A percentile compares a stretch with the other conserved stretches of the same genome.
Evolutionary conservation across 2,888 invertebrate species (phyloP).

Genomic region (Apamea sordens): DNA sequence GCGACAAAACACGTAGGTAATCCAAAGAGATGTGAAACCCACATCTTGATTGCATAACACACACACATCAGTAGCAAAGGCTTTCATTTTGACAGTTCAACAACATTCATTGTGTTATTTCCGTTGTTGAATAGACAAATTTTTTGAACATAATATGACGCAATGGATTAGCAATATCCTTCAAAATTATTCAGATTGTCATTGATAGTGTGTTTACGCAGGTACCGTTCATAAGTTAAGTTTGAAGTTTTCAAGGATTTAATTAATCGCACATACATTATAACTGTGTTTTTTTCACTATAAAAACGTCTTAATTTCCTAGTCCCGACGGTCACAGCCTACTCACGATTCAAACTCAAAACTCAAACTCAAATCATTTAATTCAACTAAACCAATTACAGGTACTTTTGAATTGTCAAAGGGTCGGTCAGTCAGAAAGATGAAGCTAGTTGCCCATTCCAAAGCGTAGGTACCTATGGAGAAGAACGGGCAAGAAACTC

Average conservation of each 20-base stretch:
- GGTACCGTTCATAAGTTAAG: conserved; percentile 21
- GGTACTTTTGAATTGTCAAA: too few species aligned
- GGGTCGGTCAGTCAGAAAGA: too few species aligned
- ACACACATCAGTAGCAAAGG: too few species aligned
- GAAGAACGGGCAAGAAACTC: too few species aligned
- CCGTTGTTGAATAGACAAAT: neutral
- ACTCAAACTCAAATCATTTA: too few species aligned
- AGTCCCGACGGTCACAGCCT: conserved; percentile 52
- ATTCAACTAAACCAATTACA: too few species aligned
- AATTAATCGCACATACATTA: conserved; percentile 65
- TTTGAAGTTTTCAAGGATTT: conserved; percentile 60
- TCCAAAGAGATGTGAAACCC: conserved; percentile 4
- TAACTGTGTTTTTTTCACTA: conserved; percentile 67
- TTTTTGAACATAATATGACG: neutral
- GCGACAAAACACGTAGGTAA: neutral
- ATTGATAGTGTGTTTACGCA: too few species aligned
- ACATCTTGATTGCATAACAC: too few species aligned
- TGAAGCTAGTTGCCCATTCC: too few species aligned
- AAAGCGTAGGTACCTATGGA: too few species aligned
- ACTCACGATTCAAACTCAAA: too few species aligned
- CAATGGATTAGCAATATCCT: neutral
- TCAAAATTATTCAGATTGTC: neutral
- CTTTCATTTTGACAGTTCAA: neutral
- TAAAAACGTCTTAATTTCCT: conserved; percentile 74
- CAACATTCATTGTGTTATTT: neutral